Conservation (phyloP, 1,140 invertebrate genomes). For the Camponotus vicinus region DNA sequence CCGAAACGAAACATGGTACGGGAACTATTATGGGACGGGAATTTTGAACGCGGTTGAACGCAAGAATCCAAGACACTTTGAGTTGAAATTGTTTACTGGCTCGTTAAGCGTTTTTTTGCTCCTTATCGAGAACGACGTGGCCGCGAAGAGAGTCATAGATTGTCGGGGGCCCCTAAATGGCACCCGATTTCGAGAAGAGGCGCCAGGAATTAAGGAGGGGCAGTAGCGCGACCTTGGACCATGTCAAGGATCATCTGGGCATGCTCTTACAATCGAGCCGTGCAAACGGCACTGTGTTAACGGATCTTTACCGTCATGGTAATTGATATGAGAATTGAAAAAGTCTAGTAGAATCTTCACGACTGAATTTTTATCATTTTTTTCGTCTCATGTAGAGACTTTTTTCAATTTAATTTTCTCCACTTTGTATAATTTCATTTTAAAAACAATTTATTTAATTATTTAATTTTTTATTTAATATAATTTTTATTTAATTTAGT, state of each 20-base stretch:
- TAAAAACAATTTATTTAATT: not conserved
- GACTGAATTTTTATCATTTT: too few species aligned
- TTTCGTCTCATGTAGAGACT: not conserved
- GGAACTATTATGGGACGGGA: not conserved
- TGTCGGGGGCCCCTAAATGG: constrained; percentile 75
- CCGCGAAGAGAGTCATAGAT: not conserved
- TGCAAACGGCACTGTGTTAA: constrained; percentile 51
- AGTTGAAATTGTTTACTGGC: not conserved
- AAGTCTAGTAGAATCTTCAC: not conserved
- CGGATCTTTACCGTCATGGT: constrained; percentile 74
- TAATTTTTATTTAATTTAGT: not conserved
- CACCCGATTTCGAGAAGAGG: constrained; percentile 81
- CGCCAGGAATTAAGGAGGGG: constrained; percentile 72
- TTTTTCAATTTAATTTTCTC: not conserved
- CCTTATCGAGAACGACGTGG: not conserved
- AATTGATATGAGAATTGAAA: constrained; percentile 21
- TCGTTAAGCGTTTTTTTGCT: not conserved
- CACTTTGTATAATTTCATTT: not conserved
- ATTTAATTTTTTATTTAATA: not conserved
- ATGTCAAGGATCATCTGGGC: constrained; percentile 63
- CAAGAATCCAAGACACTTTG: not conserved
- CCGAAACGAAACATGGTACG: too few species aligned
- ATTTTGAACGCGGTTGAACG: constrained; percentile 5
- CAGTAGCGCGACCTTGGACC: constrained; percentile 55
- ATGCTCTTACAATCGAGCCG: constrained; percentile 75